These are phyloP conservation scores for Phocoena sinus DNA, from an alignment of 2,113 vertebrate genomes.

Conservation along the genomic window DNA sequence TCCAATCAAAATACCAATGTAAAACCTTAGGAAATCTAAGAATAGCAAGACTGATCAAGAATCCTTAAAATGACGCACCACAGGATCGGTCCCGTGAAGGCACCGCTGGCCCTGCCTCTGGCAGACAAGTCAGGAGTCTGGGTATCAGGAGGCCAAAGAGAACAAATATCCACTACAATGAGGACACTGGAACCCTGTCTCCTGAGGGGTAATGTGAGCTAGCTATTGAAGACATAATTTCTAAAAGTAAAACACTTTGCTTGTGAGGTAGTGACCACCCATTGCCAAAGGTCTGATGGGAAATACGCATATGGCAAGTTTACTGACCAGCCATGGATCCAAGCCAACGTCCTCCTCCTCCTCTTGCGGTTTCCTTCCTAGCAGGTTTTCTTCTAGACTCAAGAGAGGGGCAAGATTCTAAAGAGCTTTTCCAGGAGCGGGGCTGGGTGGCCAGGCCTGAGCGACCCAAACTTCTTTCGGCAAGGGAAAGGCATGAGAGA, in stretches of 20 bases:
- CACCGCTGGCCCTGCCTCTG: neutral
- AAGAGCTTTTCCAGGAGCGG: neutral
- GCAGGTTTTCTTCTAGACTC: neutral
- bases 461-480: neutral
- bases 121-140: neutral
- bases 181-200: neutral
- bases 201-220: neutral
- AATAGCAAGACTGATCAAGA: neutral
- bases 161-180: neutral
- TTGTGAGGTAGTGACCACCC: slow-evolving; percentile 35
- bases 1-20: slow-evolving; percentile 15
- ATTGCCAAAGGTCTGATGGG: neutral
- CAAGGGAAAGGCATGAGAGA: neutral
- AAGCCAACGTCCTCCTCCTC: neutral
- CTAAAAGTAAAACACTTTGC: neutral
- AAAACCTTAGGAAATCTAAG: neutral
- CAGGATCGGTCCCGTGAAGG: neutral
- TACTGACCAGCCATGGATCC: neutral
- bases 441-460: neutral
- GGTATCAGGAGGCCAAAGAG: neutral
- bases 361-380: neutral
- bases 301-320: neutral
- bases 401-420: neutral
- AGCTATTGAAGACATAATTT: neutral
- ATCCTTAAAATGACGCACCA: neutral